Base-by-base conservation (phyloP, 30 jellyfish, hydroid and myxozoan species). In the Sanderia malayensis region DNA sequence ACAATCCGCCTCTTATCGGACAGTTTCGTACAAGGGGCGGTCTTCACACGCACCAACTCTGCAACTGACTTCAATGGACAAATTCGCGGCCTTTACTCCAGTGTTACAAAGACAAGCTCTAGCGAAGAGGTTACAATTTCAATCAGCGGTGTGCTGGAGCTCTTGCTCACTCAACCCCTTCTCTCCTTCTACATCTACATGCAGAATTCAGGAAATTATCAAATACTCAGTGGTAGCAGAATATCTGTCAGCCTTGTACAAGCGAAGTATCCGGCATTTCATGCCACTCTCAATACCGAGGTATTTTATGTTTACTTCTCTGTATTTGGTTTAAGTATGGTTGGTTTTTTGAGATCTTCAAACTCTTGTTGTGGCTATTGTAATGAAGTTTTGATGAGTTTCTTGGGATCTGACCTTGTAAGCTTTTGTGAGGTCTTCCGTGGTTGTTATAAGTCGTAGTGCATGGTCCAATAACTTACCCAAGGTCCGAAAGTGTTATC, bases 221-320 rank as follows among this genome's bases (percentile, higher is more conserved):
- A 67, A 30, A 65, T 88, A 20, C 81, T 80, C 33, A 60, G 67
- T 15, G 97, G 97, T 29, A 88, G 95, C 55, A 76, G 97, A 33
- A 63, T 88, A n/a, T 69, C 95, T 30, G 83, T 80, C 45, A 46
- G 59, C 44, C n/a, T 32, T 29, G 66, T 59, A 23, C 93, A 88
- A 61, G 44, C 81, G 18, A 59, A 58, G 59, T 88, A 88, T 71
- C 95, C 92, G 29, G 91, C 97, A 23, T 74, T 82, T 69, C 94
- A 88, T 76, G 84, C 70, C 0, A 74, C 73, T 18, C 49, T 69
- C 2, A 73, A 94, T 0, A 60, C 87, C 18, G 68, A 90, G 31
- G 97, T 88, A 88, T n/a, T n/a, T n/a, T n/a, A n/a, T n/a, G n/a
- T n/a, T n/a, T n/a, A n/a, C n/a, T n/a, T n/a, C n/a, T n/a, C n/a